These are phyloP conservation scores for Lepidonotus clava DNA, from an alignment of 2,888 invertebrate genomes.

Conservation along the genomic window DNA sequence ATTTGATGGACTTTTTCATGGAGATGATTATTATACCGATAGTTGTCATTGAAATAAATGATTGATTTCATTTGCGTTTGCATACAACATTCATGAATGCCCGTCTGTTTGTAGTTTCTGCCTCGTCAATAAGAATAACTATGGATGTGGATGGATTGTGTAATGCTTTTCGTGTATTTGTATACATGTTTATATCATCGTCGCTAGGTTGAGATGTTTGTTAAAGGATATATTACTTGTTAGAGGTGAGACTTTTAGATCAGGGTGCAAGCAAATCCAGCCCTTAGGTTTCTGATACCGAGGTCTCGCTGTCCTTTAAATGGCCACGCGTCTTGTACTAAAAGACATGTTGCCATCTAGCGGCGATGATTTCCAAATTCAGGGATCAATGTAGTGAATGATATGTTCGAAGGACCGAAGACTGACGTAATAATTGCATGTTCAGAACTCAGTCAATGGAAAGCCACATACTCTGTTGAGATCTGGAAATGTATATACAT, in stretches of 20 bases:
- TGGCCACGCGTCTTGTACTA: neutral
- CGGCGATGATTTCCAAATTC: conserved; percentile 45
- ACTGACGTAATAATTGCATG: neutral
- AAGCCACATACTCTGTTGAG: conserved; percentile 41
- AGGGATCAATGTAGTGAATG: conserved; percentile 42
- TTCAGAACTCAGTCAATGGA: neutral
- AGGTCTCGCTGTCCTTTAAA: neutral
- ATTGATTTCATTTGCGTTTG: neutral
- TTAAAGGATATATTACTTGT: neutral
- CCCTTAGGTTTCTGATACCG: conserved; percentile 8
- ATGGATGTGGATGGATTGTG: neutral
- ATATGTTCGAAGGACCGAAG: conserved; percentile 17
- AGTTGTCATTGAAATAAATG: neutral
- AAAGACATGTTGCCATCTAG: conserved; percentile 22
- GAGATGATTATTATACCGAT: too few relatives aligned
- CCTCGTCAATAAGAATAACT: too few relatives aligned
- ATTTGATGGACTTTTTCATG: conserved; percentile 6
- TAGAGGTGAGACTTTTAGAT: conserved; percentile 13
- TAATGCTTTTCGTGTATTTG: neutral
- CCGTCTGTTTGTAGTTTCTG: neutral
- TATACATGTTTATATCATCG: neutral
- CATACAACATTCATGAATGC: conserved; percentile 11
- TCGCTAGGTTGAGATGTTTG: neutral
- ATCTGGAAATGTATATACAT: conserved; percentile 36
- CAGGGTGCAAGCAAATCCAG: neutral